Percentiles rank a stretch among this genome's conserved stretches.
These are phyloP conservation scores for Meghimatium bilineatum DNA, from an alignment of 2,888 invertebrate species.

Conservation along the genomic window DNA sequence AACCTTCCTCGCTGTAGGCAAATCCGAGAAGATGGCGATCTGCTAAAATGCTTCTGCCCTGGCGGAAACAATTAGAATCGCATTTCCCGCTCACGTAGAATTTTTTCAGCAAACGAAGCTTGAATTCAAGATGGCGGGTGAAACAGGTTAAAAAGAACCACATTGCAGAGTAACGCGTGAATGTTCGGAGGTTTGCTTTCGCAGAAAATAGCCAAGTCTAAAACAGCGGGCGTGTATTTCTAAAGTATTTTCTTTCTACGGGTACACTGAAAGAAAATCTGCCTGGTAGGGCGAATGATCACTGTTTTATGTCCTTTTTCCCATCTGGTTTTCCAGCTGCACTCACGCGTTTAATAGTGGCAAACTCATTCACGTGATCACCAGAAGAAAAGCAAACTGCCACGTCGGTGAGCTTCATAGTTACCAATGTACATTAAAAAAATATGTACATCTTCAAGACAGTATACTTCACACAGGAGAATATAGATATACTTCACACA, in stretches of 20 bases:
- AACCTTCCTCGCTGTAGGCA: neutral
- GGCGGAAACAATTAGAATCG: constrained; percentile 19
- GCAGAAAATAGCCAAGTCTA: neutral
- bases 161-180: neutral
- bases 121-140: neutral
- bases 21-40: neutral
- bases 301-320: neutral
- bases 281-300: neutral
- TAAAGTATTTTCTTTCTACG: neutral
- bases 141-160: neutral
- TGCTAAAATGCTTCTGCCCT: neutral
- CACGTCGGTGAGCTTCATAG: neutral
- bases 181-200: neutral
- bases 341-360: neutral
- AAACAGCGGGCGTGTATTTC: neutral
- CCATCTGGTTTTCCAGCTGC: neutral
- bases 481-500: too few relatives aligned
- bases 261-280: neutral
- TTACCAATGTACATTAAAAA: neutral
- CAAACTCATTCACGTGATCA: neutral
- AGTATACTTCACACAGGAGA: too few relatives aligned
- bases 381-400: neutral
- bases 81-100: constrained; percentile 5
- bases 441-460: neutral
- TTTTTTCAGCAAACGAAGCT: constrained; percentile 2